Percentiles rank a stretch among this genome's conserved stretches.
Conservation (phyloP, 1,140 invertebrate species). For the Galleria mellonella region DNA sequence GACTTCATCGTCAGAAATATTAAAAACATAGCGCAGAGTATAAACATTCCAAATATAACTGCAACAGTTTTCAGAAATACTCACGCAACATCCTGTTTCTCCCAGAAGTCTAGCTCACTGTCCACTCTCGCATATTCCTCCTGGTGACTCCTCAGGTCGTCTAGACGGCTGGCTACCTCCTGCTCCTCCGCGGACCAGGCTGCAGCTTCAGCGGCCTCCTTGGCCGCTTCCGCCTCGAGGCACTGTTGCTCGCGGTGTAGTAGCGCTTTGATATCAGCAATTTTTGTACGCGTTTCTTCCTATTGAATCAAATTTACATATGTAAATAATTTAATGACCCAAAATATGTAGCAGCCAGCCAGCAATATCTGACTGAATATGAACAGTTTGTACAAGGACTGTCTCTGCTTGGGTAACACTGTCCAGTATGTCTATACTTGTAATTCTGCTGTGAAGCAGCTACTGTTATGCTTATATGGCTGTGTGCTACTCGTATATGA, state of each 20-base stretch:
- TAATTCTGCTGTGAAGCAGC: no score
- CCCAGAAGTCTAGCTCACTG: constrained; percentile 26
- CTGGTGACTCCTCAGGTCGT: constrained; percentile 12
- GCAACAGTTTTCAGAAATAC: no score
- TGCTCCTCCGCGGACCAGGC: constrained; percentile 13
- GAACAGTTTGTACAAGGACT: no score
- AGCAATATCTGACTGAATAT: no score
- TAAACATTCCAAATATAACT: no score
- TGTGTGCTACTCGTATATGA: no score
- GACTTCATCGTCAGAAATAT: no score
- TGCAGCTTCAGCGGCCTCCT: constrained; percentile 18
- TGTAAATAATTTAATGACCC: not conserved
- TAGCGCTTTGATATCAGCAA: constrained; percentile 22
- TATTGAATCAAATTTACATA: constrained; percentile 6
- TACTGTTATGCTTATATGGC: no score
- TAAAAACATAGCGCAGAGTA: no score
- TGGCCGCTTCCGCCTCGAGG: constrained; percentile 16
- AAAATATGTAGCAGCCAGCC: not conserved
- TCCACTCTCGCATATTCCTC: constrained; percentile 16
- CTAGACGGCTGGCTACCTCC: constrained; percentile 8
- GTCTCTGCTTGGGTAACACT: no score
- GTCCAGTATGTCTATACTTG: no score
- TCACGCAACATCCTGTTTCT: constrained; percentile 28
- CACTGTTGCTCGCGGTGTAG: constrained; percentile 26
- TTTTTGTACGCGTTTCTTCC: constrained; percentile 34